These are phyloP conservation scores for Capromys pilorides DNA, from an alignment of 2,797 vertebrate species.

Conservation along the genomic window DNA sequence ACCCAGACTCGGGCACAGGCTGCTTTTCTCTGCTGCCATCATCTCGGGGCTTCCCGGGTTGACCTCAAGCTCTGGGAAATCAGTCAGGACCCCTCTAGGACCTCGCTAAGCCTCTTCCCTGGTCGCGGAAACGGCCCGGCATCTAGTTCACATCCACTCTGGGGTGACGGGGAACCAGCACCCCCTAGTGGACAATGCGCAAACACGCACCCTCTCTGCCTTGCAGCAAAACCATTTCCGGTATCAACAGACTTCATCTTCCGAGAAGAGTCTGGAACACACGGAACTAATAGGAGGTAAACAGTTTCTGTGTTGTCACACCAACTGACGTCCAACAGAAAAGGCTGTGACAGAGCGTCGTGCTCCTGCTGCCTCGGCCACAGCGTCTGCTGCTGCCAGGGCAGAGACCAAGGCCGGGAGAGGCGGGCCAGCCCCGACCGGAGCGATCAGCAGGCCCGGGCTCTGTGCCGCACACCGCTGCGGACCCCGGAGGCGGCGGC, in stretches of 20 bases:
- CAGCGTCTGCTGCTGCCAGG: not conserved
- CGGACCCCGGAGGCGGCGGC: not conserved
- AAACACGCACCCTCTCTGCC: not conserved
- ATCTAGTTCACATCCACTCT: not conserved
- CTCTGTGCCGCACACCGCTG: not conserved
- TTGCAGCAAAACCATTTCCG: not conserved
- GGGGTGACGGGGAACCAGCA: not conserved
- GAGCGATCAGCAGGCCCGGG: not conserved
- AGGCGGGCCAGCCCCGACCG: not conserved
- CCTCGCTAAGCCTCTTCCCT: not conserved
- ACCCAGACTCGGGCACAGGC: not conserved
- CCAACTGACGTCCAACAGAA: not conserved
- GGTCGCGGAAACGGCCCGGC: not conserved
- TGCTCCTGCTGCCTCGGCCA: not conserved
- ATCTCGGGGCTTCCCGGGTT: not conserved
- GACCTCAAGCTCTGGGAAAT: not conserved
- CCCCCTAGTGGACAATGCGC: not conserved
- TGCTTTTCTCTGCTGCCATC: not conserved
- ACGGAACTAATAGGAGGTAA: not conserved
- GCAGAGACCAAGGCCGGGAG: not conserved
- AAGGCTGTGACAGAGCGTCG: not conserved
- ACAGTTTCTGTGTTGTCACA: conserved; percentile 17
- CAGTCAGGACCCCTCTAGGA: not conserved
- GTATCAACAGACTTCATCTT: not conserved
- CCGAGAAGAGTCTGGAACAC: not conserved